A percentile compares a stretch with the other conserved stretches of the same genome.
Evolutionary conservation across 2,113 vertebrate species (phyloP).

Genomic region (Cinclus mexicanus): DNA sequence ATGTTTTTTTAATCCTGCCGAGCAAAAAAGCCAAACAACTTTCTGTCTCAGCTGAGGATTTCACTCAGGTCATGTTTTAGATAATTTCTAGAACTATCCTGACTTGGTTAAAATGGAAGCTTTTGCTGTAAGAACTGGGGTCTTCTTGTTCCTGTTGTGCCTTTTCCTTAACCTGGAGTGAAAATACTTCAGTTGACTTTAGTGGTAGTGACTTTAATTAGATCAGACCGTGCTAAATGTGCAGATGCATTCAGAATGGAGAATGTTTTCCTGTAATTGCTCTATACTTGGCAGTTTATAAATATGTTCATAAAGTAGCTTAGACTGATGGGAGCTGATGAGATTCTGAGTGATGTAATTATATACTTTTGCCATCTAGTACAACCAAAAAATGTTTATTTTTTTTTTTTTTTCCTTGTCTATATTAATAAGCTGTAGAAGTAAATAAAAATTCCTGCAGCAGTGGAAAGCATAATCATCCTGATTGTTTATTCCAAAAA

Average conservation of each 20-base stretch:
- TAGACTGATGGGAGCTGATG: constrained; percentile 30
- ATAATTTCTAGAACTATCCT: neutral
- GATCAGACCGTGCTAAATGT: constrained; percentile 23
- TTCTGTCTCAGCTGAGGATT: neutral
- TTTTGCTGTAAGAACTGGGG: neutral
- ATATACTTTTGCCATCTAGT: constrained; percentile 28
- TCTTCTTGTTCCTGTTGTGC: neutral
- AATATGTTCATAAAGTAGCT: constrained; percentile 50
- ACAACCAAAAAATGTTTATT: constrained; percentile 38
- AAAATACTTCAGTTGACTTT: constrained; percentile 10
- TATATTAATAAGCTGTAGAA: constrained; percentile 52
- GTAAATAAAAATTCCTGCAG: constrained; percentile 58
- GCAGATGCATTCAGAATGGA: constrained; percentile 30
- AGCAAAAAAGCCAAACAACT: neutral
- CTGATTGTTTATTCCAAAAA: constrained; percentile 28
- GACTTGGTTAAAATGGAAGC: neutral
- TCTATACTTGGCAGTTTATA: neutral
- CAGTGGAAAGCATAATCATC: constrained; percentile 46
- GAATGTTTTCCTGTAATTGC: constrained; percentile 16
- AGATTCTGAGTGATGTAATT: constrained; percentile 46
- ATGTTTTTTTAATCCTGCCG: neutral
- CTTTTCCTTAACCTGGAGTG: constrained; percentile 15
- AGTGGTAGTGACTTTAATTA: constrained; percentile 34
- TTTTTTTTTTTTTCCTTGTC: constrained; percentile 33
- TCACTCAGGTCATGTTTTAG: neutral